Percentiles rank a stretch among this genome's conserved stretches.
Evolutionary conservation across 1,140 invertebrate genomes (phyloP).

Genomic region (Macrobrachium rosenbergii): DNA sequence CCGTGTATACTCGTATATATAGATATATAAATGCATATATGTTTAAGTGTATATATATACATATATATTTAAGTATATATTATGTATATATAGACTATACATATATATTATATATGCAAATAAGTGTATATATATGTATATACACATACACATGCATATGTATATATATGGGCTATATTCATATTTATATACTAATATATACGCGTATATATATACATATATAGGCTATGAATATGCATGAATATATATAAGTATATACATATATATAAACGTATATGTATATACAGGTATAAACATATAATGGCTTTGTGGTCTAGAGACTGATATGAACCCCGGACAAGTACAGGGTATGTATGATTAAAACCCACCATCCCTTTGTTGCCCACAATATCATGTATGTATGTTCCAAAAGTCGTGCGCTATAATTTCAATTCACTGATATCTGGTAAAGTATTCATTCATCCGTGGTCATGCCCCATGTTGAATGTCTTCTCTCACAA

Average conservation of each 20-base stretch:
- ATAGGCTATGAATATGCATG: constrained; percentile 27
- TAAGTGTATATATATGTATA: constrained; percentile 29
- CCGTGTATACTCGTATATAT: constrained; percentile 38
- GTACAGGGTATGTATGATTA: neutral
- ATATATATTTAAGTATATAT: neutral
- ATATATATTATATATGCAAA: constrained; percentile 16
- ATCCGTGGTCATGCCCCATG: neutral
- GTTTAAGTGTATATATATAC: neutral
- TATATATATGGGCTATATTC: neutral
- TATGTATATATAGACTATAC: constrained; percentile 5
- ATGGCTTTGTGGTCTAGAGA: neutral
- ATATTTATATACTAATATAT: neutral
- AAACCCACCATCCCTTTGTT: no score
- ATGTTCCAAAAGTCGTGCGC: no score
- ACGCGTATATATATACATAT: constrained; percentile 31
- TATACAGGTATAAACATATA: no score
- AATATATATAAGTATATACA: constrained; percentile 40
- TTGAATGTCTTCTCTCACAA: neutral
- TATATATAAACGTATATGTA: constrained; percentile 28
- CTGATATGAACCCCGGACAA: neutral
- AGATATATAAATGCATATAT: constrained; percentile 29
- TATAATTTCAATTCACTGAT: neutral
- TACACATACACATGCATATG: constrained; percentile 12
- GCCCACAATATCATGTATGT: no score
- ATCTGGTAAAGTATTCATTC: neutral